These are phyloP conservation scores for Taenaris catops DNA, from an alignment of 2,888 invertebrate species.

Conservation along the genomic window DNA sequence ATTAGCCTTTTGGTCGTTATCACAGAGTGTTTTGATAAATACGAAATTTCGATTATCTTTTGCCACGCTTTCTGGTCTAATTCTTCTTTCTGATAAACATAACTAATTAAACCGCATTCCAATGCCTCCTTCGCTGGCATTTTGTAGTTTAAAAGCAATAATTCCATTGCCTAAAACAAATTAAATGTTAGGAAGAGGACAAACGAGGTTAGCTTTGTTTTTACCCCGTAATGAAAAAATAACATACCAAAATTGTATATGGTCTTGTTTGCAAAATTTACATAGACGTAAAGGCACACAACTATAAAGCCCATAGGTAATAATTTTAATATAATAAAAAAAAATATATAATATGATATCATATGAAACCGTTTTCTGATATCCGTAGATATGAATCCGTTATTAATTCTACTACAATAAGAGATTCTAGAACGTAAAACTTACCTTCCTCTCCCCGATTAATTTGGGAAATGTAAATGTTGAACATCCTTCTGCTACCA, in stretches of 20 bases:
- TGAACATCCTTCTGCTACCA: slow-evolving; percentile 95
- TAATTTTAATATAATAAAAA: no score
- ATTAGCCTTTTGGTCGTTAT: slow-evolving; percentile 85
- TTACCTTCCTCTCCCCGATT: slow-evolving; percentile 89
- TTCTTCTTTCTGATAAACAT: slow-evolving; percentile 84
- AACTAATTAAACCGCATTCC: slow-evolving; percentile 87
- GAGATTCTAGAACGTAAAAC: neutral
- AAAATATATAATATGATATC: no score
- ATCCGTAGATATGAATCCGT: no score
- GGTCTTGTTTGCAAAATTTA: no score
- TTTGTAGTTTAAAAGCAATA: slow-evolving; percentile 86
- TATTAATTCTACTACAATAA: no score
- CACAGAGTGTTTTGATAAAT: slow-evolving; percentile 79
- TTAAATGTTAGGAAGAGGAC: no score
- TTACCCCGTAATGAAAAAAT: no score
- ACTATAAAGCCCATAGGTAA: no score
- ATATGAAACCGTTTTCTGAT: no score
- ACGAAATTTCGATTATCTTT: slow-evolving; percentile 74
- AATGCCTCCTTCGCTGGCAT: slow-evolving; percentile 90
- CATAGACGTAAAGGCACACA: no score
- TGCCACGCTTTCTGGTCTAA: slow-evolving; percentile 81
- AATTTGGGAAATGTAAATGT: slow-evolving; percentile 91
- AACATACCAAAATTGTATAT: no score
- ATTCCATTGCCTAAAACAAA: slow-evolving; percentile 77
- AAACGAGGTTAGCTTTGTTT: no score